Percentiles rank a stretch among this genome's conserved stretches.
Evolutionary conservation across 30 jellyfish, hydroid and myxozoan species (phyloP).

Genomic region (Cassiopea xamachana): DNA sequence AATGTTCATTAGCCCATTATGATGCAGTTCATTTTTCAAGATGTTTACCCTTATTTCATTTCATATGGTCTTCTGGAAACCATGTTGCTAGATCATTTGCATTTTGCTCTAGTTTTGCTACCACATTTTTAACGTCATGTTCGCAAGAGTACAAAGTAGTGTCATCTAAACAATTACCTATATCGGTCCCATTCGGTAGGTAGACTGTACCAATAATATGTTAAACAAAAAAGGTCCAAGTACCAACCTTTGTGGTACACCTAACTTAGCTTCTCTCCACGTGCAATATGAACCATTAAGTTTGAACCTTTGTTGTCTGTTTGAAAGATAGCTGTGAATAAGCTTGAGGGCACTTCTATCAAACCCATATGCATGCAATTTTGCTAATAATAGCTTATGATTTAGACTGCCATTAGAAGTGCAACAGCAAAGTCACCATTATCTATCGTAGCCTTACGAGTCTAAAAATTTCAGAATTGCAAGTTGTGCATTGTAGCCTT

Average conservation of each 20-base stretch:
- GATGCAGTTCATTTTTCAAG: no score
- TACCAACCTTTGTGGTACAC: constrained; percentile 35
- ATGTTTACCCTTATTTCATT: neutral
- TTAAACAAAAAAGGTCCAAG: constrained; percentile 2
- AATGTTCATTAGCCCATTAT: no score
- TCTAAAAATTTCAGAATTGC: neutral
- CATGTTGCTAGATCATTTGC: constrained; percentile 13
- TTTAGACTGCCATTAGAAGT: neutral
- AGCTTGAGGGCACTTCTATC: constrained; percentile 30
- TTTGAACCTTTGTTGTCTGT: constrained; percentile 18
- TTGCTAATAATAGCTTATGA: neutral
- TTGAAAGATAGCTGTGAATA: constrained; percentile 30
- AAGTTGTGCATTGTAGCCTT: constrained; percentile 13
- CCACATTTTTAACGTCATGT: neutral
- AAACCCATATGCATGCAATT: constrained; percentile 5
- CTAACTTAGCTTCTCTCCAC: constrained; percentile 31
- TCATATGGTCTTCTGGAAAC: constrained; percentile 3
- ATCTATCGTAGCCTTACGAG: constrained; percentile 12
- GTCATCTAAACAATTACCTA: neutral
- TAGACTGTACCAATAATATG: neutral
- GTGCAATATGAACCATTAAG: constrained; percentile 23
- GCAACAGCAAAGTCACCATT: constrained; percentile 7
- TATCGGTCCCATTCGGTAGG: constrained; percentile 1
- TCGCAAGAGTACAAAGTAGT: constrained; percentile 2
- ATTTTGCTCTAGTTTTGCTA: neutral